A percentile compares a stretch with the other conserved stretches of the same genome.
Evolutionary conservation across 2,113 vertebrate species (phyloP).

Genomic region (Aix galericulata): DNA sequence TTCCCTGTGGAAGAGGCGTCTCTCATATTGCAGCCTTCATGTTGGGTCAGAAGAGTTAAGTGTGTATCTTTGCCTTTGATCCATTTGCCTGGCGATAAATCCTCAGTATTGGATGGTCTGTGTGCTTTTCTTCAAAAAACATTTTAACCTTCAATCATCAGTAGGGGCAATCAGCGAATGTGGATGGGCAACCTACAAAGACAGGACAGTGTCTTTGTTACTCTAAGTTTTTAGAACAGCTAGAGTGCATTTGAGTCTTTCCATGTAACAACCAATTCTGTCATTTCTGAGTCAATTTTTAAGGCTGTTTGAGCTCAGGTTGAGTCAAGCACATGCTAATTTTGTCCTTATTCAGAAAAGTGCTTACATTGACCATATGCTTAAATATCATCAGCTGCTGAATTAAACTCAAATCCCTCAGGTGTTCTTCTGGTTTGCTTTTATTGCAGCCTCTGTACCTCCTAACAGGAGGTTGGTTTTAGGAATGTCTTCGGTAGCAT

Average conservation of each 20-base stretch:
- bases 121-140: background rate
- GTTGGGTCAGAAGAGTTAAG: background rate
- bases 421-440: background rate
- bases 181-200: background rate
- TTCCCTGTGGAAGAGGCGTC: background rate
- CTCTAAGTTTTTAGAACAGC: background rate
- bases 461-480: background rate
- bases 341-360: slow-evolving; percentile 12
- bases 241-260: background rate
- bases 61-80: background rate
- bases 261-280: background rate
- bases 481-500: background rate
- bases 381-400: slow-evolving; percentile 39
- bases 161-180: background rate
- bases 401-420: slow-evolving; percentile 12
- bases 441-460: background rate
- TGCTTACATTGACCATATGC: slow-evolving; percentile 5
- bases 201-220: background rate
- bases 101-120: rapidly evolving
- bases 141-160: background rate
- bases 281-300: background rate
- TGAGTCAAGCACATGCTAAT: background rate
- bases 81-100: background rate
- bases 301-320: background rate
- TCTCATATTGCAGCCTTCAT: background rate